Base-by-base conservation (phyloP, 2,113 vertebrate species). In the Ochotona curzoniae region DNA sequence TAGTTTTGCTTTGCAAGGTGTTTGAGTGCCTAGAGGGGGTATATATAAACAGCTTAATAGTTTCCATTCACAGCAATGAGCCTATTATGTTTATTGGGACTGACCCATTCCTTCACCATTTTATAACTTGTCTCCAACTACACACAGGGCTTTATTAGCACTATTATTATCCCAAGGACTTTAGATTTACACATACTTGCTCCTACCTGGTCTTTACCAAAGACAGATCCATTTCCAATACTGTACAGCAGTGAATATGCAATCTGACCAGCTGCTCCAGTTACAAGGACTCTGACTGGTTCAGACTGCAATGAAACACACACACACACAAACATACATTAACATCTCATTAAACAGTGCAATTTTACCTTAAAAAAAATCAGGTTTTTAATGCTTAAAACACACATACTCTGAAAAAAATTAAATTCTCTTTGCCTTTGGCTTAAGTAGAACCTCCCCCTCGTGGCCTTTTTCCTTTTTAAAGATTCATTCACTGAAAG, bases 221-320 rank as follows among this genome's bases (percentile, higher is more conserved):
- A 99, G 95, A 99, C 99, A 98, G 99, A 99, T 57, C 99, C 99
- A 96, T 99, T 99, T 96, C 99, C 99, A 83, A 99, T 99, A 97
- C 99, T 98, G 97, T 99, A 99, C 82, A 99, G 97, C 92, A 99
- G 97, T 1, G 99, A 99, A 97, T 99, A 99, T 63, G 99, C 99
- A 79, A 99, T 99, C 96, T 99, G 99, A 91, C 99, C 99, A 25
- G 99, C 99, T 91, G 99, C 99, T 44, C 99, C 99, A 0, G 99
- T 99, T 96, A 99, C 99, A 97, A 99, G 98, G 93, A 99, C 99
- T 98, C 97, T 98, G 96, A 99, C 97, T 25, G 99, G 98, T 63
- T 99, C 98, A 97, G 98, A 95, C 99, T 99, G 98, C 14, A 98
- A 98, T 20, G 97, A 91, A 96, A 96, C 90, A 95, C 54, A 90